Evolutionary conservation across 2,888 invertebrate genomes (phyloP), one percentile per base, ranked within the genome.

Genomic region (Malthinus seriepunctatus): DNA sequence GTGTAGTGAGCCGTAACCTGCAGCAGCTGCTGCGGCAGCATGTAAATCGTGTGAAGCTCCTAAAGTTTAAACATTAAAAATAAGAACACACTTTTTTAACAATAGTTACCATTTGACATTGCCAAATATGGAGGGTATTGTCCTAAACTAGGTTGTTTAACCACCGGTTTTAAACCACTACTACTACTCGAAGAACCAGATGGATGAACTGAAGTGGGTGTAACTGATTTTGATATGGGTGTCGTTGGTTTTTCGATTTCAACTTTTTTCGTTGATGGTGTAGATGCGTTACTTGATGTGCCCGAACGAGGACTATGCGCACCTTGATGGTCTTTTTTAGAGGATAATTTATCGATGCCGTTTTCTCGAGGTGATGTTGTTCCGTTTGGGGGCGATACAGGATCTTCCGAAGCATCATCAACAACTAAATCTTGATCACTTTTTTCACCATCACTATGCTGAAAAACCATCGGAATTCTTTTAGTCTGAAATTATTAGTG

Each of bases 351-450:
- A 75, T 93, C 92, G 60, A 92, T 84, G 46, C 92, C 93, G 75
- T 93, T 93, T 75, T 93, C 93, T 65, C 92, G 79, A 0, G 93
- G 92, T 9, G 93, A 93, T 2, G 92, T 86, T n/a, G 93, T 92
- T 10, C 93, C 93, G 71, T 90, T 91, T 70, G 91, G 88, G 1
- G 93, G 91, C 49, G 93, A 92, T 50, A 89, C 87, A 7, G 92
- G 92, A 73, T 93, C 94, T 81, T 95, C 95, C 68, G 93, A 93
- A 50, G 94, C 94, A 72, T 93, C 96, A 78, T 97, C 97, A 31
- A 97, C 96, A 62, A 97, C 96, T 69, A 97, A 81, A 76, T 96
- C 95, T 82, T 94, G 91, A 75, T 95, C 93, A 74, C 89, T 90
- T 78, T 92, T 92, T 75, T 91, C 91, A 53, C 89, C 91, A 76